Percentiles rank a stretch among this genome's conserved stretches.
Conservation (phyloP, 2,888 invertebrate genomes). For the Drepanosiphum platanoidis region DNA sequence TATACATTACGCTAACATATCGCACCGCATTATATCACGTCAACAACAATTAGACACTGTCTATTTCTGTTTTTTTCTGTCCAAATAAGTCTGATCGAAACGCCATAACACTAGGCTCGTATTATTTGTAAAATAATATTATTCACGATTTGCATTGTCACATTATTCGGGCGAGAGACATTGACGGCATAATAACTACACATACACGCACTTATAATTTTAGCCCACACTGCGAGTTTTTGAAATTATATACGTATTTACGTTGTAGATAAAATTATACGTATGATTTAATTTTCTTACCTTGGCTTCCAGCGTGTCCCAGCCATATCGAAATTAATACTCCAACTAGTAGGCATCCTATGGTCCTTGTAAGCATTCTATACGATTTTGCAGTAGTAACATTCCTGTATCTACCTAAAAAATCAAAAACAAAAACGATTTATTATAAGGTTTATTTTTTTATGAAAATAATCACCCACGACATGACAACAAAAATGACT, state of each 20-base stretch:
- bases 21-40: background rate
- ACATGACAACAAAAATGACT: too few species aligned
- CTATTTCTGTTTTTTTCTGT: background rate
- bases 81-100: background rate
- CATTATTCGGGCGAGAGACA: too few species aligned
- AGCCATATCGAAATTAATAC: conserved; percentile 50
- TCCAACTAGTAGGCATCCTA: conserved; percentile 58
- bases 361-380: conserved; percentile 60
- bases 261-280: too few species aligned
- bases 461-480: background rate
- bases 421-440: background rate
- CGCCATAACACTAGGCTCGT: background rate
- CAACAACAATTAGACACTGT: background rate
- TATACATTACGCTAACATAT: background rate
- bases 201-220: too few species aligned
- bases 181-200: too few species aligned
- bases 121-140: background rate
- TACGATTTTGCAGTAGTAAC: conserved; percentile 55
- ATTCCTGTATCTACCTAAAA: conserved; percentile 56
- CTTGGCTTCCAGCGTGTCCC: conserved; percentile 49
- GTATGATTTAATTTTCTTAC: conserved; percentile 35
- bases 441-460: background rate
- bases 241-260: too few species aligned
- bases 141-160: background rate
- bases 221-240: too few species aligned